Percentiles rank a stretch among this genome's conserved stretches.
Conservation (phyloP, 92 coral and sea anemone genomes). For the Zoanthus solanderi region DNA sequence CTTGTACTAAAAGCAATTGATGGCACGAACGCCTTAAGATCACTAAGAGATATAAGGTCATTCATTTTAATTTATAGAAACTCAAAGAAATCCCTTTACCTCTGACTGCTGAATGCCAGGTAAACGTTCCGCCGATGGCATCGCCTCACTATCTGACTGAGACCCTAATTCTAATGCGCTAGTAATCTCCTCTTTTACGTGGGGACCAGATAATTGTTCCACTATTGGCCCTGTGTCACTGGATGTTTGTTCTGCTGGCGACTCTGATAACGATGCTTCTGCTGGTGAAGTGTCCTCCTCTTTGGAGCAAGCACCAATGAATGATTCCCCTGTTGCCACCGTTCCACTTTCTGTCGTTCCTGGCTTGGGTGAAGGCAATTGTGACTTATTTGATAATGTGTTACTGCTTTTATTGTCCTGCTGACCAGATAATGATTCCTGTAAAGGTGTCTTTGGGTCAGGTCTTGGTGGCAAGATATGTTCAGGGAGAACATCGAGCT, state of each 20-base stretch:
- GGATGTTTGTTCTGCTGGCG: background rate
- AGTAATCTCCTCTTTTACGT: background rate
- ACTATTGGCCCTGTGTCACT: background rate
- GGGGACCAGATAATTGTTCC: background rate
- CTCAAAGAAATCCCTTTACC: background rate
- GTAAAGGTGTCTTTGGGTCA: background rate
- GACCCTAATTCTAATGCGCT: background rate
- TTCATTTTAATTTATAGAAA: background rate
- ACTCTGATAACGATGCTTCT: background rate
- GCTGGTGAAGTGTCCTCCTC: background rate
- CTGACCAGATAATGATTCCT: background rate
- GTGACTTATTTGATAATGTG: background rate
- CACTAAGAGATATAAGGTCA: background rate
- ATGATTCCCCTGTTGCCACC: background rate
- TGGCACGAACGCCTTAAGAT: background rate
- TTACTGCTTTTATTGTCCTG: background rate
- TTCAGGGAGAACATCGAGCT: constrained; percentile 68
- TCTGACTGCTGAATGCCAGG: background rate
- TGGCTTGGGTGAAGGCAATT: no score
- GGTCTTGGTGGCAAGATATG: constrained; percentile 64
- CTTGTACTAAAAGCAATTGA: background rate
- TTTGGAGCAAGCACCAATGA: no score
- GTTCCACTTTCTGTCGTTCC: background rate
- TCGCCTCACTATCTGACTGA: background rate
- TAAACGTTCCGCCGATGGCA: constrained; percentile 12